Evolutionary conservation across 1,140 invertebrate genomes (phyloP), one percentile per base, ranked within the genome.

Genomic region (Diploscapter pachys): DNA sequence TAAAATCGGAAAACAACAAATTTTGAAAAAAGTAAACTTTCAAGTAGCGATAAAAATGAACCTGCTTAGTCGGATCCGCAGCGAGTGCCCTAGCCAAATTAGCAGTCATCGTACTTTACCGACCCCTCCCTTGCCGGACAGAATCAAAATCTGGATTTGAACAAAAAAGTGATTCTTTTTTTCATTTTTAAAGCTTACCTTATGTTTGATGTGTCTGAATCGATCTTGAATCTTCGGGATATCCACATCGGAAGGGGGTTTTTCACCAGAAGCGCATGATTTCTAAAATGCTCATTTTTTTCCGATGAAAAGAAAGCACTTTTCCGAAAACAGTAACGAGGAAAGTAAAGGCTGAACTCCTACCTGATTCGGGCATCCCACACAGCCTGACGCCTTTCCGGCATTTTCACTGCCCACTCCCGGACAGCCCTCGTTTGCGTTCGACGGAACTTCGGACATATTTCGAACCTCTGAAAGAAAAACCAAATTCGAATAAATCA

Each of bases 41-140:
- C 51, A 49, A 69, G 8, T 8, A 71, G 57, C 8, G 13, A 48
- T n/a, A 68, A 11, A 63, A 9, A 83, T 78, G 80, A 73, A 3
- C 71, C 67, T 72, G 72, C 59, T 64, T 53, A 8, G 78, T 71
- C 4, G 68, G 65, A 54, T 79, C 78, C 88, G 65, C 87, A 55
- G 95, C 93, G 63, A 98, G 86, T 57, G 89, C 90, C 81, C 93
- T 90, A 13, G 93, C 92, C 56, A 98, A 83, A 68, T 94, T 90
- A 0, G 92, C 91, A 53, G 93, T 93, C n/a, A 98, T 89, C 53
- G 88, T 87, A 74, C 87, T 89, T 98, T 98, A 9, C 96, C 96
- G 51, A 98, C 96, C 61, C 96, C 96, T 2, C 96, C 96, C 89
- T 99, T 99, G 0, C 96, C 96, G 6, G 95, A 98, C 8, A 98